phyloP scores from a whole-genome alignment of 2,113 vertebrate species.

The Pseudorhombus dupliciocellatus region DNA sequence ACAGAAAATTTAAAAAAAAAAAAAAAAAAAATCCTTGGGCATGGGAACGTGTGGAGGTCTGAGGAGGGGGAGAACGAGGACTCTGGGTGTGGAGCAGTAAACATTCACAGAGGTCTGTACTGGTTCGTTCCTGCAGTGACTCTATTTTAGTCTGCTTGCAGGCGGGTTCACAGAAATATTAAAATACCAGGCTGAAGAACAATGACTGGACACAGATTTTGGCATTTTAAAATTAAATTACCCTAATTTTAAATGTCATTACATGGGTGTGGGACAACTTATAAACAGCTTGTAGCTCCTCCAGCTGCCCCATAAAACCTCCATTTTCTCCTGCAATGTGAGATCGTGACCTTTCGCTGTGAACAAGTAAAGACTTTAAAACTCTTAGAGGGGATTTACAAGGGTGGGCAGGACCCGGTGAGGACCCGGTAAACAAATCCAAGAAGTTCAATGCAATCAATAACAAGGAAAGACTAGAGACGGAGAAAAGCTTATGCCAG shows the following conservation, averaged over 20 bases:
- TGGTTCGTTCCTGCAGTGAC: conserved; percentile 34
- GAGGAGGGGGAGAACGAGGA: background rate
- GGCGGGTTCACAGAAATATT: background rate
- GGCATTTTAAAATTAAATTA: background rate
- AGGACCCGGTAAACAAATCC: too few relatives aligned
- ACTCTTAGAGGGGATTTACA: background rate
- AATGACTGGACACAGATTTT: background rate
- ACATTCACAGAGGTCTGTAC: conserved; percentile 21
- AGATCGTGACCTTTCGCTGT: background rate
- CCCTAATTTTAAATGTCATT: background rate
- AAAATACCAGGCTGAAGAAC: background rate
- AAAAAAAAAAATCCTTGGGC: too few relatives aligned
- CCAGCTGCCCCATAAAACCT: background rate
- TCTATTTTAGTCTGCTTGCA: background rate
- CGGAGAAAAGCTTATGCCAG: too few relatives aligned
- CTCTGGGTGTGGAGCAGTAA: conserved; percentile 6
- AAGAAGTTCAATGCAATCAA: too few relatives aligned
- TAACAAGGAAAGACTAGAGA: too few relatives aligned
- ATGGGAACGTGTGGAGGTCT: conserved; percentile 45
- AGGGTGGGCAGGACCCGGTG: background rate
- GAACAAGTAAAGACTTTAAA: background rate
- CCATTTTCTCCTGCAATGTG: background rate
- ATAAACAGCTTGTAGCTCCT: background rate
- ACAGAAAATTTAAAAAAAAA: conserved; percentile 55
- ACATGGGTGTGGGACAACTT: background rate